These are phyloP conservation scores for Aphidius colemani DNA, from an alignment of 2,888 invertebrate genomes.

Conservation along the genomic window DNA sequence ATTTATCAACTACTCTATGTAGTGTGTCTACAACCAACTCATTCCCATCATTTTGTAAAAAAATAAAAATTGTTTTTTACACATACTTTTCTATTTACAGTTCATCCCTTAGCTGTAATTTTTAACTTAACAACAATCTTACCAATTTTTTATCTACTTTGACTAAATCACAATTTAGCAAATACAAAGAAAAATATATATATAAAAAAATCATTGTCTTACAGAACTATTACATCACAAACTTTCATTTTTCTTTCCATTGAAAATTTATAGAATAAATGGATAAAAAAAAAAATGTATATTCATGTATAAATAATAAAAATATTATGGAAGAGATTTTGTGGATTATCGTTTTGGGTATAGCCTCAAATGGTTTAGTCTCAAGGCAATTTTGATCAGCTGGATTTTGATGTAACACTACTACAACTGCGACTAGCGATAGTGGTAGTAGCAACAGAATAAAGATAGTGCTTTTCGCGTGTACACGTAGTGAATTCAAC, in stretches of 20 bases:
- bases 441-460: too few species aligned
- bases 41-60: constrained; percentile 26
- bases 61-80: too few species aligned
- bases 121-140: not conserved
- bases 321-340: constrained; percentile 4
- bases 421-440: too few species aligned
- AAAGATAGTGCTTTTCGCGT: constrained; percentile 4
- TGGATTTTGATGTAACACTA: not conserved
- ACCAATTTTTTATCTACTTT: too few species aligned
- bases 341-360: constrained; percentile 17
- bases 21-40: constrained; percentile 27
- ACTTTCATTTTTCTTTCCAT: too few species aligned
- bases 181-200: not conserved
- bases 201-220: not conserved
- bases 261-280: too few species aligned
- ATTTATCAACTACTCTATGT: constrained; percentile 43
- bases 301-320: not conserved
- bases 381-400: constrained; percentile 18
- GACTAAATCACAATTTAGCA: constrained; percentile 25
- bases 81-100: not conserved
- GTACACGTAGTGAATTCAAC: constrained; percentile 43
- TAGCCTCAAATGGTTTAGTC: constrained; percentile 15
- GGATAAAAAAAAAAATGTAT: too few species aligned
- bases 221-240: too few species aligned
- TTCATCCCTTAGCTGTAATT: not conserved